These are phyloP conservation scores for Sweltsa coloradensis DNA, from an alignment of 1,140 invertebrate genomes.

Conservation along the genomic window DNA sequence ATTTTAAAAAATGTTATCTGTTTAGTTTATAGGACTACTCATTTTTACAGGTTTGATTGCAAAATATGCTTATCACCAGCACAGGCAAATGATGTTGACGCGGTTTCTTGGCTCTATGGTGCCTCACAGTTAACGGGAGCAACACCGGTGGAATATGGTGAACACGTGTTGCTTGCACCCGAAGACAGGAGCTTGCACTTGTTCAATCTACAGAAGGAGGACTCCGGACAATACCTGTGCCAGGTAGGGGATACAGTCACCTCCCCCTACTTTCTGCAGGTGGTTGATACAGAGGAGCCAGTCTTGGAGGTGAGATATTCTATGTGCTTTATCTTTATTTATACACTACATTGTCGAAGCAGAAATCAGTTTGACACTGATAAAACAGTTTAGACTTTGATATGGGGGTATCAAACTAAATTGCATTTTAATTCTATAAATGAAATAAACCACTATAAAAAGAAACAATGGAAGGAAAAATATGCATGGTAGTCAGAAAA, in stretches of 20 bases:
- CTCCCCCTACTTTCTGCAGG: slow-evolving; percentile 32
- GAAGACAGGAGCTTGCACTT: slow-evolving; percentile 31
- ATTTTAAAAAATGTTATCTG: too few relatives aligned
- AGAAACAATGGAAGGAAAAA: too few relatives aligned
- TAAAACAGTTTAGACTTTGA: too few relatives aligned
- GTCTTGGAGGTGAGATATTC: slow-evolving; percentile 16
- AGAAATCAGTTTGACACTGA: too few relatives aligned
- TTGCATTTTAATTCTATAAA: too few relatives aligned
- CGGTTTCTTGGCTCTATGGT: slow-evolving; percentile 34
- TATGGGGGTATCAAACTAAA: too few relatives aligned
- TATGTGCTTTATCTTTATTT: too few relatives aligned
- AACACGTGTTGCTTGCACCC: slow-evolving; percentile 30
- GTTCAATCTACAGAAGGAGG: slow-evolving; percentile 30
- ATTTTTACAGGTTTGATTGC: slow-evolving; percentile 31
- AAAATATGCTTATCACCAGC: slow-evolving; percentile 35
- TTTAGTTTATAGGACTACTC: background rate
- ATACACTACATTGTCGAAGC: too few relatives aligned
- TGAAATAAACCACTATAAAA: too few relatives aligned
- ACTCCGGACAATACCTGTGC: slow-evolving; percentile 38
- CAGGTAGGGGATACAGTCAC: slow-evolving; percentile 27
- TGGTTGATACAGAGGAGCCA: slow-evolving; percentile 27
- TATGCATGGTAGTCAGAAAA: too few relatives aligned
- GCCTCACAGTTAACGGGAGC: too few relatives aligned
- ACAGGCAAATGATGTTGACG: slow-evolving; percentile 24
- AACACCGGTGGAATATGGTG: slow-evolving; percentile 24